Conservation (phyloP, 2,113 vertebrate genomes). For the Elgaria multicarinata region DNA sequence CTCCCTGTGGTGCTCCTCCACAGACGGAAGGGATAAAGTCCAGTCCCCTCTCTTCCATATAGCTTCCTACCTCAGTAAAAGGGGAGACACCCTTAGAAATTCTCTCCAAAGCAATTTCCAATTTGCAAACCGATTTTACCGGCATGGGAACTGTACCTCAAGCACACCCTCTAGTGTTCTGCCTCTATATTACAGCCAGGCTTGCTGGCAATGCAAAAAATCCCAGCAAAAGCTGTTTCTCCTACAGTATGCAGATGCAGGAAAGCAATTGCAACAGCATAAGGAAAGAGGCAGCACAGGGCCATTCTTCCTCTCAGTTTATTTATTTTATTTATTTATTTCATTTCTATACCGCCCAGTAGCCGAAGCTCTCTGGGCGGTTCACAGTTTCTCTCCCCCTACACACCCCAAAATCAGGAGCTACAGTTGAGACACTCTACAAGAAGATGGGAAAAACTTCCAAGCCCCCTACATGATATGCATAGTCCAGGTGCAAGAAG, state of each 20-base stretch:
- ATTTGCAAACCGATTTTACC: not conserved
- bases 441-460: not conserved
- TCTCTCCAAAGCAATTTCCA: slow-evolving; percentile 43
- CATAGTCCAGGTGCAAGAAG: not conserved
- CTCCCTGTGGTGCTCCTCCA: not conserved
- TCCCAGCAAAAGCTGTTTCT: not conserved
- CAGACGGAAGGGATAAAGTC: not conserved
- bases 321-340: no score
- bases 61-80: not conserved
- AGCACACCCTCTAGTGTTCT: slow-evolving; percentile 66
- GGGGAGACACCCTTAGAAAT: not conserved
- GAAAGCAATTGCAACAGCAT: not conserved
- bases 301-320: fast-evolving
- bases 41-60: not conserved
- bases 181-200: not conserved
- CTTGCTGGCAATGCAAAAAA: not conserved
- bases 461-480: no score
- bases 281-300: no score
- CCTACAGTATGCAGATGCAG: not conserved
- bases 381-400: no score
- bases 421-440: fast-evolving
- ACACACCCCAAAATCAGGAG: not conserved
- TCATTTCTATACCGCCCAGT: no score
- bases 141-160: slow-evolving; percentile 32
- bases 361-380: no score